Evolutionary conservation across 2,888 invertebrate genomes (phyloP).

Genomic region (Metellina segmentata): DNA sequence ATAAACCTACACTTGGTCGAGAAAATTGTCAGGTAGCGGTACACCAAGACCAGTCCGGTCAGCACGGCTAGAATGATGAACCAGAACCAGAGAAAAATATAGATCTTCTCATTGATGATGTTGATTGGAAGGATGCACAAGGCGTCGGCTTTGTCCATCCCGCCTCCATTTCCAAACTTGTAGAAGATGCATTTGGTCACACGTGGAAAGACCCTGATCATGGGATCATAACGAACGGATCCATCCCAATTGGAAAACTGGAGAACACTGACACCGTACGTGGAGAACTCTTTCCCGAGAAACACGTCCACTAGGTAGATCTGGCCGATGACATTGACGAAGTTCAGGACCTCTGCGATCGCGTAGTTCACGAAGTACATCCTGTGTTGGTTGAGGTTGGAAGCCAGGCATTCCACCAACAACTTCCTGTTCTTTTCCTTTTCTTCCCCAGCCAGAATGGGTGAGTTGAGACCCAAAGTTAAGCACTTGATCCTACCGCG

Average conservation of each 20-base stretch:
- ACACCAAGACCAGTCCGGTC: constrained; percentile 81
- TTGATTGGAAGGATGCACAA: constrained; percentile 92
- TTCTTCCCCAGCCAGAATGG: constrained; percentile 89
- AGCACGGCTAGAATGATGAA: constrained; percentile 77
- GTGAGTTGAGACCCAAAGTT: constrained; percentile 88
- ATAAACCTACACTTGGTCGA: constrained; percentile 58
- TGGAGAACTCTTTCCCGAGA: constrained; percentile 87
- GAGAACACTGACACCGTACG: constrained; percentile 86
- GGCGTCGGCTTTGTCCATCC: constrained; percentile 91
- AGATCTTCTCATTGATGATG: constrained; percentile 95
- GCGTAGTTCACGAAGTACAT: constrained; percentile 92
- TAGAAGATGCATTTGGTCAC: constrained; percentile 95
- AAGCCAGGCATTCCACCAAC: constrained; percentile 77
- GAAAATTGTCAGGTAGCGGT: constrained; percentile 75
- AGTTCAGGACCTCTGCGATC: constrained; percentile 91
- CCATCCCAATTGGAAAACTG: constrained; percentile 87
- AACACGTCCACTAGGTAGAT: constrained; percentile 94
- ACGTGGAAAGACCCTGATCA: constrained; percentile 90
- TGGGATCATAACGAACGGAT: constrained; percentile 83
- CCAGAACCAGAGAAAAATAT: constrained; percentile 96
- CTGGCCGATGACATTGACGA: constrained; percentile 91
- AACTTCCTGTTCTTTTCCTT: constrained; percentile 85
- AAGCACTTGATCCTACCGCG: constrained; percentile 89
- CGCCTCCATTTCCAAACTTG: constrained; percentile 93
- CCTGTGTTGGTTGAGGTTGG: constrained; percentile 87